Base-by-base conservation (phyloP, 2,888 invertebrate genomes). In the Cylindroiulus punctatus region DNA sequence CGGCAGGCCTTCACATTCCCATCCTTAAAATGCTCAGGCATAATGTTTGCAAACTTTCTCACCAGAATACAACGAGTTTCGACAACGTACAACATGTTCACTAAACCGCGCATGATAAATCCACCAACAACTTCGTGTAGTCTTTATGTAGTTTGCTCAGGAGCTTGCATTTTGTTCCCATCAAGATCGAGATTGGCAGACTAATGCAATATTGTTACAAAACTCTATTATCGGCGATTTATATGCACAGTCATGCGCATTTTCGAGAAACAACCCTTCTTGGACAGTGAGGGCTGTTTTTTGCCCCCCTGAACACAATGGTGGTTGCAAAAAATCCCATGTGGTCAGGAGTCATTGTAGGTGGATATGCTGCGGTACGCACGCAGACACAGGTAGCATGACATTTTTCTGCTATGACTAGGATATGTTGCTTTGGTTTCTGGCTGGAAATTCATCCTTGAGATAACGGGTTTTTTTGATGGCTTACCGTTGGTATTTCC, bases 401-500 rank as follows among this genome's bases (percentile, higher is more conserved):
- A 76, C 76, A 76, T 76, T 76, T 76, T 76, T 76, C 30, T 1
- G 30, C 12, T 30, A 76, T 76, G 76, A 76, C 76, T 76, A 76
- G 76, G 76, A 76, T 76, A 8, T 76, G 22, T 52, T 22, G 30
- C 76, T 76, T 76, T 12, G 76, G 76, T 76, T 76, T 76, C 76
- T 2, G 14, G 30, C 76, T 4, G 19, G 22, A 65, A 12, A 30
- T 76, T 26, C 26, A 76, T 76, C 76, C 76, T 76, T 76, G 76
- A 76, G 30, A 76, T 76, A 76, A 76, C 76, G 76, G 76, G 76
- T 76, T 76, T 76, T 65, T 76, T 76, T 52, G 19, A 76, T 76
- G 76, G 26, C 10, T 5, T 5, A 22, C 26, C 22, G 7, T 2
- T 76, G 76, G 76, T 76, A 76, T 76, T 76, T 76, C 76, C 76